A percentile compares a stretch with the other conserved stretches of the same genome.
Conservation (phyloP, 2,113 vertebrate species). For the Siphamia tubifer region DNA sequence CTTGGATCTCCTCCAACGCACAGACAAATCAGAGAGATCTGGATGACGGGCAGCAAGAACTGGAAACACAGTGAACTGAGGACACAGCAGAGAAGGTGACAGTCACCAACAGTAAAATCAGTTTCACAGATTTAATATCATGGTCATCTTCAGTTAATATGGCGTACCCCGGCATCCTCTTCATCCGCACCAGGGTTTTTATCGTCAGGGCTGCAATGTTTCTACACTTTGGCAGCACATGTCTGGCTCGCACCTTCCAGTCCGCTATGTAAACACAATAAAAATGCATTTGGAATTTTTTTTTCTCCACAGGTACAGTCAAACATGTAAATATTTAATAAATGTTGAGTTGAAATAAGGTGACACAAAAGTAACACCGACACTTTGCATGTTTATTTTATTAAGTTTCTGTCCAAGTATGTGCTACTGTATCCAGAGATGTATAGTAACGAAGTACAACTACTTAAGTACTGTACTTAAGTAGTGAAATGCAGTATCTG, state of each 20-base stretch:
- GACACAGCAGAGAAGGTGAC: neutral
- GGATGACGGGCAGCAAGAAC: constrained; percentile 83
- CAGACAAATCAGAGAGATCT: constrained; percentile 81
- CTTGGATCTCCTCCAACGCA: constrained; percentile 80
- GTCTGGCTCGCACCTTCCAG: constrained; percentile 74
- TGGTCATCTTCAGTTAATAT: neutral
- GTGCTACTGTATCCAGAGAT: no score
- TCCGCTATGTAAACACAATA: constrained; percentile 55
- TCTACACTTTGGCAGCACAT: constrained; percentile 78
- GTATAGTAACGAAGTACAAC: no score
- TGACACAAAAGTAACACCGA: no score
- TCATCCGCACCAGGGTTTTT: constrained; percentile 82
- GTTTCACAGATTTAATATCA: neutral
- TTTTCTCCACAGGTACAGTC: no score
- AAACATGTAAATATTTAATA: no score
- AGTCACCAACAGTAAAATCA: neutral
- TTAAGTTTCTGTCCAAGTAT: no score
- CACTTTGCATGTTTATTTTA: no score
- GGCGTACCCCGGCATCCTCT: constrained; percentile 77
- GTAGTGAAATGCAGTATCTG: no score
- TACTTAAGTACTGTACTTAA: no score
- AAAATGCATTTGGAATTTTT: neutral
- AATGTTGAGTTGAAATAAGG: neutral
- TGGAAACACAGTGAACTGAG: constrained; percentile 82
- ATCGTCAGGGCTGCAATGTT: constrained; percentile 80